phyloP scores from a whole-genome alignment of 1,140 invertebrate genomes.

The Calosoma granatense region DNA sequence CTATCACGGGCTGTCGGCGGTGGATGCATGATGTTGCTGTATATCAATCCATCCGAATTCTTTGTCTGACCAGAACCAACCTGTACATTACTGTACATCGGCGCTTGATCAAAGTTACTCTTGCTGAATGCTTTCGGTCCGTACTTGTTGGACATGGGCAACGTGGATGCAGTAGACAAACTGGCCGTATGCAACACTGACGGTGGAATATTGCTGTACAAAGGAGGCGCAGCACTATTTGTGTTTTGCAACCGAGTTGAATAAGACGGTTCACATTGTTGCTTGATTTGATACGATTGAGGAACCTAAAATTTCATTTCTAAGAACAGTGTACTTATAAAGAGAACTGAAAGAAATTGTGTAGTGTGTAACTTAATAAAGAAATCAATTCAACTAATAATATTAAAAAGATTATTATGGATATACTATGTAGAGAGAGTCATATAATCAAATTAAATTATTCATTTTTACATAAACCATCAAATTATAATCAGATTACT shows the following conservation, averaged over 20 bases:
- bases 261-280: constrained; percentile 35
- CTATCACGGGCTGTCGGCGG: constrained; percentile 27
- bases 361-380: too few relatives aligned
- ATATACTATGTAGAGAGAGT: too few relatives aligned
- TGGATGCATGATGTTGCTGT: constrained; percentile 40
- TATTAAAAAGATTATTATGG: too few relatives aligned
- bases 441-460: too few relatives aligned
- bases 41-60: constrained; percentile 42
- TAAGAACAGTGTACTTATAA: too few relatives aligned
- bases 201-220: constrained; percentile 26
- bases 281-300: constrained; percentile 31
- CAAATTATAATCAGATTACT: too few relatives aligned
- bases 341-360: too few relatives aligned
- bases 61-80: constrained; percentile 15
- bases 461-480: too few relatives aligned
- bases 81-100: constrained; percentile 31
- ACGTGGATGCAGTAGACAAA: constrained; percentile 34
- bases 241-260: constrained; percentile 32
- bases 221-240: constrained; percentile 12
- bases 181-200: neutral
- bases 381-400: too few relatives aligned
- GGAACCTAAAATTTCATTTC: constrained; percentile 25
- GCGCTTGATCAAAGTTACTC: constrained; percentile 35
- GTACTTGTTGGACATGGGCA: constrained; percentile 34
- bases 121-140: constrained; percentile 34